Evolutionary conservation across 2,797 vertebrate genomes (phyloP), one percentile per base, ranked within the genome.

Genomic region (Salarias fasciatus): DNA sequence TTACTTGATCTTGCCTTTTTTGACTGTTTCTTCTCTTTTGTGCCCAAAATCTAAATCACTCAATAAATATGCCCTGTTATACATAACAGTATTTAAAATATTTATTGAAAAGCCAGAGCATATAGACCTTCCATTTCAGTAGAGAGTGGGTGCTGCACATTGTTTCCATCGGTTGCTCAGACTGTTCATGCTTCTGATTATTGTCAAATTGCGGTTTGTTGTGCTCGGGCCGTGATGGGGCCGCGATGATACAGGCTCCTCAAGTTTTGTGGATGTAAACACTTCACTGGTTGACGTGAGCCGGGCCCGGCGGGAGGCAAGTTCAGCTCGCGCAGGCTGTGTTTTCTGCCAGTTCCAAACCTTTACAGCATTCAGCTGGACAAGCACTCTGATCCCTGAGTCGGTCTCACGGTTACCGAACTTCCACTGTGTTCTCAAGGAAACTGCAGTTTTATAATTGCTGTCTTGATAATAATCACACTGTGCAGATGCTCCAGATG

Each of bases 181-280:
- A 33, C 63, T 45, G 37, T 18, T 73, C 49, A 53, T 55, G 50
- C 41, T 40, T 64, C 53, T 77, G 57, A 75, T 71, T 65, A 79
- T 62, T 83, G 78, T 83, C 80, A 79, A 68, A 65, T 24, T 77
- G 77, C 75, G 82, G 71, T 83, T 81, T 76, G 62, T 63, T 80
- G 55, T 65, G 48, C 53, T 72, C 28, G 50, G 59, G 46, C 44
- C 30, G 37, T 69, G 77, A 75, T 67, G 59, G 55, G 37, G 11
- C 46, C 24, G 36, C 57, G 47, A 73, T 38, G 30, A 74, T 72
- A 50, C 57, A 72, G 72, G 75, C 63, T 64, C 65, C 72, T 84
- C 18, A 46, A 53, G 59, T 72, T 86, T 51, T 81, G 65, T 57
- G 75, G 63, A 77, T 80, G 73, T 83, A 83, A 88, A 85, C 84